Conservation (phyloP, 2,113 vertebrate genomes). For the Mastomys natalensis region DNA sequence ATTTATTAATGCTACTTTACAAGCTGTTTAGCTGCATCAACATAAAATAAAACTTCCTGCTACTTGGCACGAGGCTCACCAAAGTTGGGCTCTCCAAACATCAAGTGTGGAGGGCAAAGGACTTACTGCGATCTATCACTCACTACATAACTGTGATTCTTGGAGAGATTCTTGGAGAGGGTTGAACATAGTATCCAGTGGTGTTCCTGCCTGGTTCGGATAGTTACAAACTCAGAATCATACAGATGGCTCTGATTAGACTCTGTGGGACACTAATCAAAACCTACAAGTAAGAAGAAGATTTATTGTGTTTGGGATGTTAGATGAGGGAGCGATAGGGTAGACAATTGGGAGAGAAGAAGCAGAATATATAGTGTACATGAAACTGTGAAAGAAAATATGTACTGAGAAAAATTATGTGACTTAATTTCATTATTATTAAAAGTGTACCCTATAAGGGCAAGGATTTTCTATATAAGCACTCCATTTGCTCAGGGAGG, state of each 20-base stretch:
- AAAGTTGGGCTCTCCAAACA: background rate
- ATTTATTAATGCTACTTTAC: conserved; percentile 39
- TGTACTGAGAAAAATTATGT: background rate
- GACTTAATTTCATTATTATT: conserved; percentile 37
- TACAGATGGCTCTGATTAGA: background rate
- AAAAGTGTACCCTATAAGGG: background rate
- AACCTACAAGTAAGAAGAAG: background rate
- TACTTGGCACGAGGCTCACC: background rate
- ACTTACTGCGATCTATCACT: background rate
- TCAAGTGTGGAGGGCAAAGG: background rate
- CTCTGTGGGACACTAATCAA: background rate
- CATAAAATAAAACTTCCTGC: background rate
- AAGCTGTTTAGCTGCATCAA: background rate
- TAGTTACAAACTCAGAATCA: background rate
- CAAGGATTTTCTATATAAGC: background rate
- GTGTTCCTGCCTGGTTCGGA: background rate
- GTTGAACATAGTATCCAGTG: background rate
- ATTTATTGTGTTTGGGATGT: background rate
- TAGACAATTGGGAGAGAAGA: too few species aligned
- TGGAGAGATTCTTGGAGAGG: too few species aligned
- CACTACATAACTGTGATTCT: too few species aligned
- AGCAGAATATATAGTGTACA: background rate
- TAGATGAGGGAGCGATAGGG: background rate
- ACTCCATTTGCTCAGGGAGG: background rate
- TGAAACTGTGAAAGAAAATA: background rate